Base-by-base conservation (phyloP, 2,888 invertebrate species). In the Stegana nigrithorax region DNA sequence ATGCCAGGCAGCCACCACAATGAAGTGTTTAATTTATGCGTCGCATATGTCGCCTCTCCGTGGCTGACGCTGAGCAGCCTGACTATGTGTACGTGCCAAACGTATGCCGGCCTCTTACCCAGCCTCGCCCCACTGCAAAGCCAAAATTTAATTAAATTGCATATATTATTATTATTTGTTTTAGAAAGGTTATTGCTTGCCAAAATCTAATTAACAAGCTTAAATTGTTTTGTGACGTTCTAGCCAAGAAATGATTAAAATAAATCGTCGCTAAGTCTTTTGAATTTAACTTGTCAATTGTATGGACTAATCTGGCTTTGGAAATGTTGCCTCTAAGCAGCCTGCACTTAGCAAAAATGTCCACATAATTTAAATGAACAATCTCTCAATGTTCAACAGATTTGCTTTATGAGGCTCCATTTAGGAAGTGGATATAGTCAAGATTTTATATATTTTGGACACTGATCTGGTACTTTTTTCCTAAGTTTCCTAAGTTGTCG, bases 111-210 rank as follows among this genome's bases (percentile, higher is more conserved):
- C 4, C 58, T 27, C 17, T n/a, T 21, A 60, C 47, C 63, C 57
- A 44, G 59, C 47, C 57, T 29, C 63, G 66, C 61, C 67, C 67
- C n/a, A n/a, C n/a, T 36, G 25, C 21, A 12, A 10, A 26, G 19
- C 63, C 74, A 73, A 73, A n/a, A 73, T 77, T 76, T 78, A 78
- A 75, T 75, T 75, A 75, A 75, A 78, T 74, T 68, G 70, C 75
- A 36, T 53, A 42, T 14, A 42, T 53, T 32, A 32, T 53, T 19
- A 19, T 45, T 10, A 21, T 19, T 45, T 23, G 7, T n/a, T 45
- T 47, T 23, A 47, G 23, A n/a, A 36, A 36, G 10, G n/a, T n/a
- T n/a, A n/a, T n/a, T n/a, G n/a, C n/a, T n/a, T 39, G 39, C 39
- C 39, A 39, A 39, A 2, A 39, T n/a, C n/a, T 39, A 39, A 39